Evolutionary conservation across 2,113 vertebrate genomes (phyloP), one percentile per base, ranked within the genome.

Genomic region (Hiodon tergisus): DNA sequence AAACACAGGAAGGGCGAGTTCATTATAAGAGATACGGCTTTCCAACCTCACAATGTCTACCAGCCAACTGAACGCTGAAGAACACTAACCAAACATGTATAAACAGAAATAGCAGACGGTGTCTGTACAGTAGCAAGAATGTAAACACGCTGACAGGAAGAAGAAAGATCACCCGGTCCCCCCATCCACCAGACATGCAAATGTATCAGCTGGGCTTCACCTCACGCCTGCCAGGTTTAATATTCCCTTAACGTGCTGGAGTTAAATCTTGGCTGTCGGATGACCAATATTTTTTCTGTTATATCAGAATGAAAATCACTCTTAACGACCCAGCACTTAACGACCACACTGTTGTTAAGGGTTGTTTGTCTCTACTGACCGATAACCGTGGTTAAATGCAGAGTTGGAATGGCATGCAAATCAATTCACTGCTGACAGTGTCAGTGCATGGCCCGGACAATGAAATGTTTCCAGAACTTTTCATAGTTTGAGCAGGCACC

Each of bases 211-310:
- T 9, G 6, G 31, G 6, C 13, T 66, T 14, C 14, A 59, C 7
- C 58, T 9, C 58, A 59, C 47, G 3, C 80, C 68, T 17, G 78
- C 79, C 81, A 87, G 82, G 86, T 89, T 86, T 90, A 90, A 87
- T 85, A 85, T 89, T 90, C 86, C 86, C 85, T 85, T 90, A 89
- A 90, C 85, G 85, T 85, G 84, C 87, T 85, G 88, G 85, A 89
- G 85, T 87, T 88, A 88, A 89, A 92, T 87, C 79, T 82, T 80
- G 81, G 81, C 83, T 88, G 85, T 87, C 87, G 81, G 79, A 81
- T 83, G 78, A 66, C 86, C 84, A 86, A 84, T 87, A 87, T 83
- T 31, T 77, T 83, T 84, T 79, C 81, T 86, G 80, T 85, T 87
- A 89, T 90, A 90, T 90, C 86, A 89, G 86, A 87, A 89, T 80